Base-by-base conservation (phyloP, 1,140 invertebrate genomes). In the Leptinotarsa undecemlineata region DNA sequence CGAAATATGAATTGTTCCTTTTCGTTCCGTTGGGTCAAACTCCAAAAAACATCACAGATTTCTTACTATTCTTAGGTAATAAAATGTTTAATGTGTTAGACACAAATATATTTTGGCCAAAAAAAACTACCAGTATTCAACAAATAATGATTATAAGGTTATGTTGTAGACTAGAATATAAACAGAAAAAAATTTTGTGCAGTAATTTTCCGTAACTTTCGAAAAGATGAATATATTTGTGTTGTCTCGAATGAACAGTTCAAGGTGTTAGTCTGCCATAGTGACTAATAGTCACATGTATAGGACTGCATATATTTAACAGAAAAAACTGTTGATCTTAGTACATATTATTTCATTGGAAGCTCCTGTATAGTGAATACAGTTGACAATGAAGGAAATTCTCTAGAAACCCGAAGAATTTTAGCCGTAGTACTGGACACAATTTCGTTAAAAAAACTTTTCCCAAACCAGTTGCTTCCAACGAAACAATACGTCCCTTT, bases 1-100 rank as follows among this genome's bases (percentile, higher is more conserved):
- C 51, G 51, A 57, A 57, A 57, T 17, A 57, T 15, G 51, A 57
- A 57, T 57, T 57, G 15, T 57, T 57, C 51, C 33, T 42, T 42
- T 57, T 57, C 51, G 51, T 57, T 57, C 20, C 17, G 63, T 20
- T 19, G 63, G 20, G 63, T 23, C 14, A 64, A 64, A 64, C 26
- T 64, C 63, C 63, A 64, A 64, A 64, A 74, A 77, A 74, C 76
- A 77, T 77, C 76, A 77, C 76, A 77, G 76, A 77, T 77, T 72
- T 74, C 68, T 77, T 77, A 73, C 73, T 73, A 74, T 74, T 74
- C 76, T 77, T 77, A 77, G 76, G 76, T 77, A 70, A 73, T 74
- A 73, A 68, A 76, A 68, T 48, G 66, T 74, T 72, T 64, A 62
- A 74, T 66, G 69, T 76, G 68, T 76, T 71, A 14, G 60, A 74